Evolutionary conservation across 2,113 vertebrate species (phyloP).

Genomic region (Grus americana): DNA sequence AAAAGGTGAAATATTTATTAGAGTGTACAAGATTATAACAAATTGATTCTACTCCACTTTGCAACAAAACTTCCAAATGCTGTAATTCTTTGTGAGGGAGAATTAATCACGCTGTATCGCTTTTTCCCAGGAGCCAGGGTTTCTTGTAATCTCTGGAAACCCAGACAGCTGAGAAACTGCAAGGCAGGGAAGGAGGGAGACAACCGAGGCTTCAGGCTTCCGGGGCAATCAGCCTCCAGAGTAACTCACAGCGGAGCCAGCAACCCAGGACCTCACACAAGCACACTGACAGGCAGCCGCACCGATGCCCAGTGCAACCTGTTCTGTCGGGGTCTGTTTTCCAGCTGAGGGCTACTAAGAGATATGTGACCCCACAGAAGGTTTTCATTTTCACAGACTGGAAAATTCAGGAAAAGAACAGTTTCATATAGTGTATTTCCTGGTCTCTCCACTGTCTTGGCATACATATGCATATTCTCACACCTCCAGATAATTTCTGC

Average conservation of each 20-base stretch:
- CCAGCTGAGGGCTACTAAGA: neutral
- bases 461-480: neutral
- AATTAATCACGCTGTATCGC: neutral
- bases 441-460: neutral
- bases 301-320: fast-evolving
- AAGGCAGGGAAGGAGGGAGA: neutral
- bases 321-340: fast-evolving
- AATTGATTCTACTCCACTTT: constrained; percentile 13
- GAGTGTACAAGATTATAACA: constrained; percentile 10
- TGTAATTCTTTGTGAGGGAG: constrained; percentile 13
- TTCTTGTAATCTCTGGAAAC: neutral
- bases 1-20: constrained; percentile 45
- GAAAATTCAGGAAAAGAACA: neutral
- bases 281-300: fast-evolving
- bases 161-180: neutral
- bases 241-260: neutral
- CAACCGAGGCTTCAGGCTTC: neutral
- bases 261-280: neutral
- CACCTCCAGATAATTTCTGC: neutral
- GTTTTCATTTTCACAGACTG: neutral
- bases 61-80: neutral
- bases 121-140: neutral
- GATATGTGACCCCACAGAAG: neutral
- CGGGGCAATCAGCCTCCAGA: fast-evolving
- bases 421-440: neutral